These are phyloP conservation scores for Collichthys lucidus DNA, from an alignment of 2,113 vertebrate genomes.

Conservation along the genomic window DNA sequence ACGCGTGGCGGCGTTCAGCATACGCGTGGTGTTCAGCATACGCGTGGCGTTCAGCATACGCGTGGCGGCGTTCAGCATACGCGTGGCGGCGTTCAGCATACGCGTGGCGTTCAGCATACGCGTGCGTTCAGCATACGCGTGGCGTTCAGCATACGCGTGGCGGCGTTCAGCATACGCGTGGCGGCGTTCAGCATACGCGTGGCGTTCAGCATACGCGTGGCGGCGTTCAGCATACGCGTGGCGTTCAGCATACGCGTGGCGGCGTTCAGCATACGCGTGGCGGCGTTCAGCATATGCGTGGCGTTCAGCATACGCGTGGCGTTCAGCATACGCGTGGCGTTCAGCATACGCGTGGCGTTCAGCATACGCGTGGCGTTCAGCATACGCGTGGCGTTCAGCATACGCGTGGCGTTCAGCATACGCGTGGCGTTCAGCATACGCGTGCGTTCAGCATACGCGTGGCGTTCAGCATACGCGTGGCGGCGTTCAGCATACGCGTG, in stretches of 20 bases:
- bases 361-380: not conserved
- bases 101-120: not conserved
- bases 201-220: too few relatives aligned
- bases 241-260: not conserved
- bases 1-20: too few relatives aligned
- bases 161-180: not conserved
- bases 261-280: not conserved
- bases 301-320: not conserved
- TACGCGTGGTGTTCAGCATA: not conserved
- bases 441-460: not conserved
- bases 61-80: not conserved
- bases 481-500: not conserved
- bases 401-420: not conserved
- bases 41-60: not conserved
- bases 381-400: not conserved
- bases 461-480: not conserved
- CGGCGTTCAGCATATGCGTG: not conserved
- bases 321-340: not conserved
- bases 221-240: not conserved
- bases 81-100: not conserved
- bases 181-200: not conserved
- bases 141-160: not conserved
- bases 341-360: not conserved
- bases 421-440: not conserved
- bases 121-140: not conserved